Evolutionary conservation across 2,888 invertebrate species (phyloP).

Genomic region (Lasioglossum villosulum): DNA sequence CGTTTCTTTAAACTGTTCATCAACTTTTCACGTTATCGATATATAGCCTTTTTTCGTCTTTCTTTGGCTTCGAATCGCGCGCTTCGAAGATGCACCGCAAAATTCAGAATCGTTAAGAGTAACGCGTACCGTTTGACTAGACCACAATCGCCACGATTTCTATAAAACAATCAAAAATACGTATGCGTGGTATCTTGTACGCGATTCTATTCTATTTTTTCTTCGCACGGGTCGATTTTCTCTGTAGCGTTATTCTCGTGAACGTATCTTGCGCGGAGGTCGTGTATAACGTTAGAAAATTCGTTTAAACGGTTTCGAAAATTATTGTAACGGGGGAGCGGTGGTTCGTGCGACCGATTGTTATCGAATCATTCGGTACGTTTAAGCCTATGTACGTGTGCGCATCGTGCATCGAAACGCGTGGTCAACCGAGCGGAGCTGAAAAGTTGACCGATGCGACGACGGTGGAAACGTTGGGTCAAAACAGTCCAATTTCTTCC

Average conservation of each 20-base stretch:
- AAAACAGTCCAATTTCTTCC: too few species aligned
- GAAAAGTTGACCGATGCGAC: not conserved
- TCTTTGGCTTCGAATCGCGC: constrained; percentile 48
- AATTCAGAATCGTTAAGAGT: constrained; percentile 36
- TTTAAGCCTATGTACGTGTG: not conserved
- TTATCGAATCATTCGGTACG: constrained; percentile 32
- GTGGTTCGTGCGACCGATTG: not conserved
- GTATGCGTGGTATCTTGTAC: not conserved
- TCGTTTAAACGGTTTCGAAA: not conserved
- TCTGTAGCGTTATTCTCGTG: too few species aligned
- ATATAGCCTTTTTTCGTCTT: constrained; percentile 24
- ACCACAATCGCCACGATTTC: constrained; percentile 16
- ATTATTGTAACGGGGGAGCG: not conserved
- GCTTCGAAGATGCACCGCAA: constrained; percentile 64
- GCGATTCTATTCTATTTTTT: not conserved
- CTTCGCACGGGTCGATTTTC: not conserved
- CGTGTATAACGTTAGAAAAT: not conserved
- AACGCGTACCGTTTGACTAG: constrained; percentile 28
- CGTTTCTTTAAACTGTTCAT: constrained; percentile 46
- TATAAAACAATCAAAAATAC: not conserved
- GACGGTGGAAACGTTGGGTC: not conserved
- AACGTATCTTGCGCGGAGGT: too few species aligned
- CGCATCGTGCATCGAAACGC: constrained; percentile 16
- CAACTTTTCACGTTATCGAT: constrained; percentile 30
- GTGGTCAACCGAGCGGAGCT: not conserved